Conservation (phyloP, 2,797 vertebrate genomes). For the Tapera naevia region DNA sequence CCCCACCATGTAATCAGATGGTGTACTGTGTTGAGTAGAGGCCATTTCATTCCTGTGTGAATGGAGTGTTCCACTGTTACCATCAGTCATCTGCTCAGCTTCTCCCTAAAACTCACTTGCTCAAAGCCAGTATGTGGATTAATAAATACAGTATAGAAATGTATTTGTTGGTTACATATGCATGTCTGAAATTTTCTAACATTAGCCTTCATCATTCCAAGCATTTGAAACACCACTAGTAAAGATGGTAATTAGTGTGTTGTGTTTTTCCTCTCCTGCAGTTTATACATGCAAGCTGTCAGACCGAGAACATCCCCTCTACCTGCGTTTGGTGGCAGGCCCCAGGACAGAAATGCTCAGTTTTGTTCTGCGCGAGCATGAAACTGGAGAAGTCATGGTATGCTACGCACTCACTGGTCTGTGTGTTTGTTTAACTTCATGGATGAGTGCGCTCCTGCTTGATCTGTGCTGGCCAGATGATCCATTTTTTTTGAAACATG, state of each 20-base stretch:
- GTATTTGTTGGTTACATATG: background rate
- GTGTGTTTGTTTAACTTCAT: background rate
- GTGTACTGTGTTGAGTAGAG: background rate
- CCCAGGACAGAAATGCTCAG: conserved; percentile 87
- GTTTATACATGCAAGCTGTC: conserved; percentile 94
- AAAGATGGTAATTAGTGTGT: background rate
- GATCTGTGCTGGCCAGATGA: background rate
- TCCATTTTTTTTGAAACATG: background rate
- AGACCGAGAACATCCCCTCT: conserved; percentile 90
- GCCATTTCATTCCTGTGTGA: background rate
- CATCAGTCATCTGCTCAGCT: background rate
- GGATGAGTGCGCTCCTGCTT: background rate
- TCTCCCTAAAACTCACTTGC: background rate
- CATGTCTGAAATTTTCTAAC: background rate
- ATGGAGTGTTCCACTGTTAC: background rate
- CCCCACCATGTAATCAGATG: background rate
- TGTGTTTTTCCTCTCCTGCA: conserved; percentile 63
- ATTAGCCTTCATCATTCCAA: background rate
- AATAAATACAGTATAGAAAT: background rate
- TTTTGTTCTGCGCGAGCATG: conserved; percentile 94
- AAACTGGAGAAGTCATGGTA: conserved; percentile 93
- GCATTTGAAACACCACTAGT: background rate
- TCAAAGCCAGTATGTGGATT: background rate
- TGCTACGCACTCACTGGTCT: background rate
- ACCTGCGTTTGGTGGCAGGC: conserved; percentile 91